Conservation (phyloP, 2,888 invertebrate species). For the Dusona sp. region DNA sequence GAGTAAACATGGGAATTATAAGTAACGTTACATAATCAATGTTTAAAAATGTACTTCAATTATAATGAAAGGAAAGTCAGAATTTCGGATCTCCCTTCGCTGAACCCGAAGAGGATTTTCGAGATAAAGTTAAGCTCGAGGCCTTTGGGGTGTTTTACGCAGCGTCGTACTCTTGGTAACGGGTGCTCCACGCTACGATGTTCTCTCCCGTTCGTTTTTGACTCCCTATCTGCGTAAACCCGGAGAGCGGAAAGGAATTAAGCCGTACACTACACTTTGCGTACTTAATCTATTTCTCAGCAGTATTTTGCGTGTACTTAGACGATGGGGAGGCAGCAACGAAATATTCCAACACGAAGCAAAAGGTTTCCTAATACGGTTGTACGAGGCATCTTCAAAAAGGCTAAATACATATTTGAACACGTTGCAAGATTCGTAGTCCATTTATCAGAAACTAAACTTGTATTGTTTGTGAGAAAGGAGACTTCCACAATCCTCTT, state of each 20-base stretch:
- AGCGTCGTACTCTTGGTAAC: conserved; percentile 18
- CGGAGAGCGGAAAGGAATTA: conserved; percentile 55
- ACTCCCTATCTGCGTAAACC: conserved; percentile 43
- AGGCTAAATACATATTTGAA: conserved; percentile 39
- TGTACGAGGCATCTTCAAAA: conserved; percentile 24
- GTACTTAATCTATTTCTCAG: conserved; percentile 53
- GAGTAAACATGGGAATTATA: conserved; percentile 17
- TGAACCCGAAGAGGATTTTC: conserved; percentile 5
- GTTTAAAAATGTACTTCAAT: conserved; percentile 3
- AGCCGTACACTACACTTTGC: conserved; percentile 41
- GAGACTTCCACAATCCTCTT: neutral
- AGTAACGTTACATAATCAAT: conserved; percentile 9
- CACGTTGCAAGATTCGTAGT: neutral
- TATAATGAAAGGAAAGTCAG: conserved; percentile 36
- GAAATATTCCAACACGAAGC: conserved; percentile 1
- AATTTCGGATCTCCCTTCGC: conserved; percentile 22
- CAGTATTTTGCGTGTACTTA: conserved; percentile 22
- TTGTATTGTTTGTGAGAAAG: neutral
- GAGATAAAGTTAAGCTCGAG: conserved; percentile 4
- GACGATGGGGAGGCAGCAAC: conserved; percentile 14
- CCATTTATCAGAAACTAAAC: neutral
- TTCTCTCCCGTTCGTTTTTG: conserved; percentile 1
- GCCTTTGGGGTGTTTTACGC: conserved; percentile 40
- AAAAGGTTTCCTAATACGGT: conserved; percentile 26
- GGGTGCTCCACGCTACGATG: conserved; percentile 2